Base-by-base conservation (phyloP, 2,888 invertebrate genomes). In the Muschampia plurimacula region DNA sequence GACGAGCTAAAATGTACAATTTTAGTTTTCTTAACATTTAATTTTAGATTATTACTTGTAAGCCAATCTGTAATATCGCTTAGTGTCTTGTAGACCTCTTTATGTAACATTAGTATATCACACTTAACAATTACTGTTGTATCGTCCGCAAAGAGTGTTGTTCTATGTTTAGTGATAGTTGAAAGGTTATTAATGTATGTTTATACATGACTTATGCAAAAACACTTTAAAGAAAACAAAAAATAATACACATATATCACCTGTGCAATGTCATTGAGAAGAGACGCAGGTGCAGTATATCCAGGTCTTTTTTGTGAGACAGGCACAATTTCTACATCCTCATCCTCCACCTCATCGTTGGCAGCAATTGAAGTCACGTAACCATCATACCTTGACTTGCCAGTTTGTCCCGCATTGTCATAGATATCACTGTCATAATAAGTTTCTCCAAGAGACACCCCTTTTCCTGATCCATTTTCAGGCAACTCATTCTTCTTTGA, bases 301-400 rank as follows among this genome's bases (percentile, higher is more conserved):
- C 96, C 96, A 4, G 97, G 95, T 80, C 97, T 95, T 84, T 98
- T 97, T 79, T 96, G 96, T 77, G 95, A 95, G 76, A 96, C 96
- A 6, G 97, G 96, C 22, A 95, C 96, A 80, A 96, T 96, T 84
- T 98, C 98, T 77, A 97, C 97, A 87, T 98, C 98, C 85, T 99
- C 98, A 86, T 99, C 98, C 94, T 98, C 98, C 49, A 97, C 97
- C 90, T 99, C 99, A 93, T 99, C 99, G 88, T 98, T 98, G 0
- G 99, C 97, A 64, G 99, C 98, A 88, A 99, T 99, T 0, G 99
- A 99, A 70, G 98, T 98, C 79, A 98, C 98, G 89, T 99, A 99
- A 44, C 98, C 99, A 85, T 98, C 98, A 89, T 97, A 98, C 84
- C 98, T 97, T 72, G 96, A 96, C 83, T 97, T 97, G 63, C 95